Evolutionary conservation across 2,113 vertebrate genomes (phyloP).

Genomic region (Embiotoca jacksoni): DNA sequence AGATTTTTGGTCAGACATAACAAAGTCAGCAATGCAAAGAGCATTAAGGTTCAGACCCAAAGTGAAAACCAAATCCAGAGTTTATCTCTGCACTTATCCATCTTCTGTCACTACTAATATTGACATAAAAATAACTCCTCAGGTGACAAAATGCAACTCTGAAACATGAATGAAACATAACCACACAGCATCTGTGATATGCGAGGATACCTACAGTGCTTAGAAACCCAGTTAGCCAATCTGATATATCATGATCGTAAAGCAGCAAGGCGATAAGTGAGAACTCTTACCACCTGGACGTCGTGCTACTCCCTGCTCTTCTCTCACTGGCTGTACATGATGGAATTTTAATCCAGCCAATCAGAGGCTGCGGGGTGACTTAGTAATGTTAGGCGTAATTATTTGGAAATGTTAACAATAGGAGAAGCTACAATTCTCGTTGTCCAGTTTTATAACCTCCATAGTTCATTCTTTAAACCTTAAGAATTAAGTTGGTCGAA

Average conservation of each 20-base stretch:
- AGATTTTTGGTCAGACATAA: too few species aligned
- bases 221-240: slow-evolving; percentile 38
- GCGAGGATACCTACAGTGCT: not conserved
- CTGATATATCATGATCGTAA: slow-evolving; percentile 17
- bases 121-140: slow-evolving; percentile 3
- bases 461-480: not conserved
- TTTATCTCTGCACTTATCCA: not conserved
- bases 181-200: slow-evolving; percentile 20
- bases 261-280: slow-evolving; percentile 31
- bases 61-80: too few species aligned
- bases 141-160: slow-evolving; percentile 22
- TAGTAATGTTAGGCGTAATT: not conserved
- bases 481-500: not conserved
- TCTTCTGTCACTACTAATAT: slow-evolving; percentile 16
- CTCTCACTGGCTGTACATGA: not conserved
- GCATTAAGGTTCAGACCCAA: too few species aligned
- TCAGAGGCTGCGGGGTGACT: not conserved
- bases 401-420: not conserved
- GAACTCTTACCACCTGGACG: slow-evolving; percentile 2
- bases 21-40: too few species aligned
- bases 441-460: not conserved
- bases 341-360: slow-evolving; percentile 13
- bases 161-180: slow-evolving; percentile 30
- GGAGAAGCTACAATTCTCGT: not conserved
- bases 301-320: not conserved